Percentiles rank a stretch among this genome's conserved stretches.
These are phyloP conservation scores for Sinodicranocentrus sp. DNA, from an alignment of 2,888 invertebrate species.

Conservation along the genomic window DNA sequence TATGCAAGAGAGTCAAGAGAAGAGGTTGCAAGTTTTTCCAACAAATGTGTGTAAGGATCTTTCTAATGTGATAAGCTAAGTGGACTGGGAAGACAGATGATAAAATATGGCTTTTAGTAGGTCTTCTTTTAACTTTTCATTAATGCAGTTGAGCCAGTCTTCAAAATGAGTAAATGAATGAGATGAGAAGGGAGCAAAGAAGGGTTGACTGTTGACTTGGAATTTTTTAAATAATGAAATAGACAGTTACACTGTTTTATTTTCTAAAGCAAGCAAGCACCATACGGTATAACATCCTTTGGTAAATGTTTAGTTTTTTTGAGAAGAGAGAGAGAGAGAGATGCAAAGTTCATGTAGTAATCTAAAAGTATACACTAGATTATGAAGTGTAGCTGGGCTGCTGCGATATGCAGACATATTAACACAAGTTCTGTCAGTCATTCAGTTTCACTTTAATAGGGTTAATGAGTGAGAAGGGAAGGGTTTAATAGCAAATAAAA, in stretches of 20 bases:
- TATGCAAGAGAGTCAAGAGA: conserved; percentile 7
- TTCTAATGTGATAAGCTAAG: conserved; percentile 13
- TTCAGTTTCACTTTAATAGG: conserved; percentile 19
- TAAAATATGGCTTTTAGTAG: conserved; percentile 19
- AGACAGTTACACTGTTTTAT: conserved; percentile 6
- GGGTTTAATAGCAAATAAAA: conserved; percentile 17
- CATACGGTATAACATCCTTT: not conserved
- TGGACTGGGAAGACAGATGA: conserved; percentile 19
- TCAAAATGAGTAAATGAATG: too few relatives aligned
- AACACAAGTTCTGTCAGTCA: conserved; percentile 19
- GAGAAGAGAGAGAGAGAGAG: not conserved
- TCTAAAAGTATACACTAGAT: not conserved
- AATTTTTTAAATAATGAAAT: conserved; percentile 6
- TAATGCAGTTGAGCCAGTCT: too few relatives aligned
- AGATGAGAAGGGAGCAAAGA: not conserved
- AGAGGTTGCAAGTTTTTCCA: not conserved
- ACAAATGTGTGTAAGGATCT: not conserved
- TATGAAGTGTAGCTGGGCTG: not conserved
- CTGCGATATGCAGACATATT: too few relatives aligned
- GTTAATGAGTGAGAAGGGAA: conserved; percentile 14
- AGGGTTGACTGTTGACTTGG: not conserved
- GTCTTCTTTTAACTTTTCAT: not conserved
- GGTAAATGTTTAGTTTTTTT: not conserved
- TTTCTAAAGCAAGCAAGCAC: not conserved
- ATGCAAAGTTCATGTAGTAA: too few relatives aligned